Conservation (phyloP, 2,113 vertebrate genomes). For the Gulo gulo region DNA sequence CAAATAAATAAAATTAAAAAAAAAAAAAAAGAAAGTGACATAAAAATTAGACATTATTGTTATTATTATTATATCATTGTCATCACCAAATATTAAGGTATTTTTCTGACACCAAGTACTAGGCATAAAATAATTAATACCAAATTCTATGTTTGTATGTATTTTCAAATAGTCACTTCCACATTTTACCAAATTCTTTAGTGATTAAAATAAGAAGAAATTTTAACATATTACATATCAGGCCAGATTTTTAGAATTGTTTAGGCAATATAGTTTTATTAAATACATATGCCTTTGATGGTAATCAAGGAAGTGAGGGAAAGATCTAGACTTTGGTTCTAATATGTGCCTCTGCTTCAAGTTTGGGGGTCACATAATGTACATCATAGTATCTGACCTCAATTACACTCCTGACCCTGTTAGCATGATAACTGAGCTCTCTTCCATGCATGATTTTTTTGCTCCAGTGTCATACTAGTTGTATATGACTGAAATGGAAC, state of each 20-base stretch:
- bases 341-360: neutral
- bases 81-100: neutral
- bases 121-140: neutral
- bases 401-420: neutral
- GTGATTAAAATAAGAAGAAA: neutral
- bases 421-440: neutral
- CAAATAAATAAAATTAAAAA: too few species aligned
- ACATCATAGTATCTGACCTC: neutral
- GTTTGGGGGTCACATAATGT: neutral
- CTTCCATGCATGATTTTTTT: neutral
- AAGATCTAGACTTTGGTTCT: neutral
- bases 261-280: neutral
- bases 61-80: neutral
- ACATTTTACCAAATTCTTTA: neutral
- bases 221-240: neutral
- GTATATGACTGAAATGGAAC: neutral
- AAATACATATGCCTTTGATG: neutral
- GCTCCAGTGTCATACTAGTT: neutral
- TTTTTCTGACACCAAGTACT: neutral
- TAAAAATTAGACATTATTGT: neutral
- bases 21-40: neutral
- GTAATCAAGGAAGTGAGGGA: neutral
- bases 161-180: neutral
- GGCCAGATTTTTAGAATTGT: neutral
- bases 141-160: neutral